Base-by-base conservation (phyloP, 2,113 vertebrate species). In the Hippoglossus stenolepis region DNA sequence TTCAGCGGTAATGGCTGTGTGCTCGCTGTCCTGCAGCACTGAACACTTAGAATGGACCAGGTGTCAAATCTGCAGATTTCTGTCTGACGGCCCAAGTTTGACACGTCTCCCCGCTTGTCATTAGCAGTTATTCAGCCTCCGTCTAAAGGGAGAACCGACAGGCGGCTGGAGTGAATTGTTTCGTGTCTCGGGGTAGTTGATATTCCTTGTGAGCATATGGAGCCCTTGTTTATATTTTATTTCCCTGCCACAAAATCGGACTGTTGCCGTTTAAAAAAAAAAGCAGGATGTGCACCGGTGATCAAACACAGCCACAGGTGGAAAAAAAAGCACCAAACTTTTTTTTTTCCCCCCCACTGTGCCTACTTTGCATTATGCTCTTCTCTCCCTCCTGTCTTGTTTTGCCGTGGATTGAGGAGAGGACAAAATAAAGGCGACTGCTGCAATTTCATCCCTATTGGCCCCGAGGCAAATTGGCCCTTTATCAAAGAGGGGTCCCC, bases 401-500 rank as follows among this genome's bases (percentile, higher is more conserved):
- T 92, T 88, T 86, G 67, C 70, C 80, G 77, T 87, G 73, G 84
- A 93, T 87, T 82, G 90, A 89, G 80, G 84, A 87, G 84, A 87
- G 85, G 86, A 89, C 89, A 89, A 90, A 93, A 93, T 92, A 92
- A 92, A 94, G 90, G 88, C 89, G 83, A 92, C 84, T 80, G 79
- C 90, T 86, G 90, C 92, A 93, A 90, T 94, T 94, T 87, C 83
- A 91, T 93, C 87, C 86, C 91, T 89, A 84, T 92, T 92, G 87
- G 86, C 90, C 89, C 90, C 70, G 45, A 88, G 82, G 92, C 91
- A 94, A 93, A 93, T 94, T 93, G 93, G 92, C 92, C 88, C 91
- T 94, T 94, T 92, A 93, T 94, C 94, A 95, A 93, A 89, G 69
- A 23, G 84, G 83, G 40, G 80, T 79, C 65, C 88, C 90, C 92